phyloP scores from a whole-genome alignment of 2,797 vertebrate species.

The Anguilla obscura region DNA sequence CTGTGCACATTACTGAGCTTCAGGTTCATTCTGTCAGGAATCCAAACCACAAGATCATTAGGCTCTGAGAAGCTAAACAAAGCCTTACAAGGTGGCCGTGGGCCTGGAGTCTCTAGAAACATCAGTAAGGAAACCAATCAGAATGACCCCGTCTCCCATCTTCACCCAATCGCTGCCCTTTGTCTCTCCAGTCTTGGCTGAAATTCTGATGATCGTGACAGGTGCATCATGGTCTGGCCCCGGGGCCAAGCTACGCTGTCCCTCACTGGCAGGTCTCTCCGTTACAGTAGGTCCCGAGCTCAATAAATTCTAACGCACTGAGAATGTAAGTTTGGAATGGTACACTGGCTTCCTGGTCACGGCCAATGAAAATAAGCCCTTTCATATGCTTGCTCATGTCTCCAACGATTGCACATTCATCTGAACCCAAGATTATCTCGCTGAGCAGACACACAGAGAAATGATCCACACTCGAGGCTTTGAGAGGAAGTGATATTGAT shows the following conservation, averaged over 20 bases:
- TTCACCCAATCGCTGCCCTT: conserved; percentile 19
- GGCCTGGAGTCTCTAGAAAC: too few species aligned
- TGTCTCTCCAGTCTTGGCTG: conserved; percentile 29
- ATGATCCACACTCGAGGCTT: conserved; percentile 36
- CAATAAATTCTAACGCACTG: conserved; percentile 28
- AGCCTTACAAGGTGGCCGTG: too few species aligned
- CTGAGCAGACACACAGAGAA: conserved; percentile 46
- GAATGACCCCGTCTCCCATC: conserved; percentile 24
- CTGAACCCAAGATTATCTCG: conserved; percentile 51
- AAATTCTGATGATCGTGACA: conserved; percentile 41
- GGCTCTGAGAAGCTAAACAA: not conserved
- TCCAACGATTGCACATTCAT: conserved; percentile 53
- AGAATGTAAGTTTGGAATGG: not conserved
- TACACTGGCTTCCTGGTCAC: conserved; percentile 29
- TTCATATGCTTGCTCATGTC: conserved; percentile 49
- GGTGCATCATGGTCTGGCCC: conserved; percentile 47
- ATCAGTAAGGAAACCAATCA: not conserved
- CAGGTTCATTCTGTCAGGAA: not conserved
- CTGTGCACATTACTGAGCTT: not conserved
- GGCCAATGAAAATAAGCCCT: conserved; percentile 32
- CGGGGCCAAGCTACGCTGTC: conserved; percentile 37
- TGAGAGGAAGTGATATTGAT: conserved; percentile 28
- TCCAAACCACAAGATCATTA: not conserved
- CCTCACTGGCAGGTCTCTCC: conserved; percentile 2
- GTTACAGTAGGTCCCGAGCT: conserved; percentile 28